Base-by-base conservation (phyloP, 1,140 invertebrate genomes). In the Anastrepha ludens region DNA sequence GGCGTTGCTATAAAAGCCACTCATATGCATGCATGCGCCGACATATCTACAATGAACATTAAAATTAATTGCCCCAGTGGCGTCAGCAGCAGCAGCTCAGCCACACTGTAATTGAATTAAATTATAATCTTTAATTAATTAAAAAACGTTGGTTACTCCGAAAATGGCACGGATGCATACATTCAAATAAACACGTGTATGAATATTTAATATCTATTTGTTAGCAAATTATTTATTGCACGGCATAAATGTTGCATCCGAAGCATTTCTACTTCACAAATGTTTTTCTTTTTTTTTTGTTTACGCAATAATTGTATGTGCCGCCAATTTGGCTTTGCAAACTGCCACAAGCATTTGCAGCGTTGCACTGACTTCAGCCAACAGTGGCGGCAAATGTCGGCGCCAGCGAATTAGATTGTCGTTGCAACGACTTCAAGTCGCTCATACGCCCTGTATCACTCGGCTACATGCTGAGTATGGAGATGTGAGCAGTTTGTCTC, bases 101-200 rank as follows among this genome's bases (percentile, higher is more conserved):
- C 15, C n/a, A 47, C 74, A 50, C 44, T 81, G n/a, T 81, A 81
- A 81, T 81, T 81, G 74, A 81, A 81, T 81, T 81, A 81, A 50
- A 81, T 55, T 81, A 81, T 81, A 81, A 81, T 81, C 74, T 55
- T 81, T 81, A 81, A 81, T 81, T 81, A 81, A 81, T 81, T 81
- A 81, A 81, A 58, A 55, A 50, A 17, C 47, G n/a, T 81, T 17
- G 62, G 20, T 20, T 64, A 20, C 62, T 41, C 29, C 41, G 29
- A 29, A 70, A 44, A 74, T 74, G 11, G 74, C n/a, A 29, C 11
- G 41, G n/a, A 81, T 11, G 20, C 17, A 67, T 29, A 55, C 47
- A 29, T 3, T n/a, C 44, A 17, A n/a, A 9, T 11, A 58, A 15
- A 74, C 47, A 55, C 7, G 11, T 81, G 64, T 29, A 67, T 2